Evolutionary conservation across 2,888 invertebrate species (phyloP), one percentile per base, ranked within the genome.

Genomic region (Caenorhabditis doughertyi): DNA sequence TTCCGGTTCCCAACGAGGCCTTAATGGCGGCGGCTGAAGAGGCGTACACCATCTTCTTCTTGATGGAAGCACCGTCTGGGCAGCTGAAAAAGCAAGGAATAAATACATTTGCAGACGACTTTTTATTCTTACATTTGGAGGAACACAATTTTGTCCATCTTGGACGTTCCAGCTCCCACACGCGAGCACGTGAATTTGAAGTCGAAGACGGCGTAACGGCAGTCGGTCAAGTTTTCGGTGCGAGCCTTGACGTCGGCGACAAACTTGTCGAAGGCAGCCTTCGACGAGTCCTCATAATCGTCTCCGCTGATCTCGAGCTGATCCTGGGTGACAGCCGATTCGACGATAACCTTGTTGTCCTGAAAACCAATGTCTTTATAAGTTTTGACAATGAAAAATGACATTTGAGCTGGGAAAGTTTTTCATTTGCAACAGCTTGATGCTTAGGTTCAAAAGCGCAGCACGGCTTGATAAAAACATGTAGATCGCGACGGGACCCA

Each of bases 11-110:
- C 92, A 99, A 94, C 84, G 97, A 96, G 93, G 97, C 96, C 94
- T 97, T 98, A 93, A 99, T 94, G 92, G 97, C 97, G 93, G 97
- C 97, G 92, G 98, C 98, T 91, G 97, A 97, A 94, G 97, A 97
- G 93, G 94, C 94, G 93, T 95, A 95, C 92, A 95, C 93, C 95
- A 95, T 95, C 94, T 95, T 95, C 94, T 95, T 95, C 93, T 94
- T 95, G 89, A 95, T 95, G 94, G 96, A 96, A 92, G 98, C 97
- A 93, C 96, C 96, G 94, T 98, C 98, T 56, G 98, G 98, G 94
- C 97, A 97, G 92, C 93, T 93, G 88, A 23, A 91, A 88, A 74
- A 44, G 47, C 13, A 64, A 53, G 32, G 35, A 35, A 56, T n/a
- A n/a, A n/a, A n/a, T n/a, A n/a, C n/a, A n/a, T n/a, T 21, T 13